phyloP scores from a whole-genome alignment of 2,888 invertebrate genomes.

The Poecilobothrus nobilitatus region DNA sequence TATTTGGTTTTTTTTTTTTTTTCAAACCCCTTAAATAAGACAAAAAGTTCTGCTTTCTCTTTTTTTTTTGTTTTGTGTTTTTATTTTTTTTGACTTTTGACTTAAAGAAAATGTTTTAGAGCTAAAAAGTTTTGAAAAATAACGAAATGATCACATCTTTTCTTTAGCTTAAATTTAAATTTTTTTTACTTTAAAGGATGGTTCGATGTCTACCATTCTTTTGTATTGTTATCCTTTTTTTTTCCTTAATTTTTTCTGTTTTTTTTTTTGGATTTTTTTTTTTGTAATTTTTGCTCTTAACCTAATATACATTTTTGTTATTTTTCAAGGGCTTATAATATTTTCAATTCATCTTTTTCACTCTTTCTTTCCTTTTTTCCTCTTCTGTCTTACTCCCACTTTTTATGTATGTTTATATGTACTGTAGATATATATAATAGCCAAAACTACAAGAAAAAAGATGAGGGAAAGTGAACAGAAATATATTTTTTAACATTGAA shows the following conservation, averaged over 20 bases:
- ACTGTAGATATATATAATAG: not conserved
- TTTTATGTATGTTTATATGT: not conserved
- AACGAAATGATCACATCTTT: too few relatives aligned
- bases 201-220: not conserved
- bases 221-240: not conserved
- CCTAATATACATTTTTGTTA: slow-evolving; percentile 4
- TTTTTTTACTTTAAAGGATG: not conserved
- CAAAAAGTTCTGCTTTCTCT: too few relatives aligned
- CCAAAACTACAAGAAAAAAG: not conserved
- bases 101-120: too few relatives aligned
- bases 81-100: too few relatives aligned
- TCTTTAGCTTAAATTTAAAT: not conserved
- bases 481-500: not conserved
- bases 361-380: too few relatives aligned
- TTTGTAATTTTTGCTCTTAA: not conserved
- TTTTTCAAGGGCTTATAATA: slow-evolving; percentile 1
- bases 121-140: too few relatives aligned
- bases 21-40: too few relatives aligned
- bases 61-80: too few relatives aligned
- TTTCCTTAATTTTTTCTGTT: too few relatives aligned
- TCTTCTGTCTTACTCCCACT: too few relatives aligned
- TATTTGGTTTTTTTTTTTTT: too few relatives aligned
- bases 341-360: not conserved
- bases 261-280: not conserved
- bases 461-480: not conserved